Percentiles rank a stretch among this genome's conserved stretches.
phyloP scores from a whole-genome alignment of 2,113 vertebrate genomes.

The Spheniscus mendiculus region DNA sequence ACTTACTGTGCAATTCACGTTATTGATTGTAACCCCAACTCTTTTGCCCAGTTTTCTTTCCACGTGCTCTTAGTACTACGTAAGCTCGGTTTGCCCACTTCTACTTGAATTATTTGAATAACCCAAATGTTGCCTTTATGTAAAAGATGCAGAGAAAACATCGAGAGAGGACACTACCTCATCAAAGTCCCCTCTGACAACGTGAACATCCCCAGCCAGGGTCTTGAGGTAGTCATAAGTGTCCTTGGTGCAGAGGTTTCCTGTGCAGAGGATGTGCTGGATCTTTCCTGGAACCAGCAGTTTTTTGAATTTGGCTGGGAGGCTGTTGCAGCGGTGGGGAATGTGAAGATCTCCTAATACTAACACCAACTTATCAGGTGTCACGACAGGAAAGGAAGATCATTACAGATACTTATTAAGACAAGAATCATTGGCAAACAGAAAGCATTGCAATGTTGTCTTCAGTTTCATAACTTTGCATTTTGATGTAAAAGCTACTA shows the following conservation, averaged over 20 bases:
- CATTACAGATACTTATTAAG: background rate
- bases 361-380: conserved; percentile 89
- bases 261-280: conserved; percentile 98
- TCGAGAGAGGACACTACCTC: conserved; percentile 78
- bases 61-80: fast-evolving
- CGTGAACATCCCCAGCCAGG: conserved; percentile 96
- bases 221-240: conserved; percentile 99
- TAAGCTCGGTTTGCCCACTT: background rate
- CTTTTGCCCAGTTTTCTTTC: background rate
- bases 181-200: conserved; percentile 97
- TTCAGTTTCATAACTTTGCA: background rate
- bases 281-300: conserved; percentile 98
- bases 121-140: background rate
- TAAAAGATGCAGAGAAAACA: background rate
- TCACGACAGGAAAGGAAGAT: background rate
- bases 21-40: background rate
- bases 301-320: conserved; percentile 98
- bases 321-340: conserved; percentile 96
- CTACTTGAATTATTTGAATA: background rate
- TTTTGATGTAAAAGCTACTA: background rate
- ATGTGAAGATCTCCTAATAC: conserved; percentile 98
- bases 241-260: conserved; percentile 99
- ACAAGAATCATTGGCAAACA: background rate
- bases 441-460: background rate
- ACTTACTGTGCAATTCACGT: background rate